Percentiles rank a stretch among this genome's conserved stretches.
phyloP scores from a whole-genome alignment of 2,797 vertebrate genomes.

The Coregonus suidteri region DNA sequence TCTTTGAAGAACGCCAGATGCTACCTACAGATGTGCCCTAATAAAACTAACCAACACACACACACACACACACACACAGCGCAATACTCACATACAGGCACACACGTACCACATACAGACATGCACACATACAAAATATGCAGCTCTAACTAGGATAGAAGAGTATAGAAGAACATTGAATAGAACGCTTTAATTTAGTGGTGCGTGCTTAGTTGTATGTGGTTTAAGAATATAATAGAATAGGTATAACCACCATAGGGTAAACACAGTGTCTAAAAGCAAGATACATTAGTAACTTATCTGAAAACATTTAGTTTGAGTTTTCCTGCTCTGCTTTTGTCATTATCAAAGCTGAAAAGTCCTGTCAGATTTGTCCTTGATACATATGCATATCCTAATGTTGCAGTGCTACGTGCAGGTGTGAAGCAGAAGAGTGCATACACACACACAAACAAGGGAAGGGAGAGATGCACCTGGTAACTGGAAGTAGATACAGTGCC shows the following conservation, averaged over 20 bases:
- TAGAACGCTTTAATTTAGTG: no score
- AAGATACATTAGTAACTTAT: neutral
- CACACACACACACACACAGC: constrained; percentile 17
- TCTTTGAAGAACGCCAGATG: constrained; percentile 32
- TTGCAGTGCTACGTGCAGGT: constrained; percentile 3
- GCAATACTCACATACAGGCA: constrained; percentile 10
- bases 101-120: neutral
- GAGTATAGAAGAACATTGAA: no score
- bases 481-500: neutral
- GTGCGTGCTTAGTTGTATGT: no score
- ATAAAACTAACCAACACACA: constrained; percentile 6
- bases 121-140: neutral
- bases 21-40: constrained; percentile 18
- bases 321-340: neutral
- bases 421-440: neutral
- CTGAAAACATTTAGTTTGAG: neutral
- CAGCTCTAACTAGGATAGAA: neutral
- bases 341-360: neutral
- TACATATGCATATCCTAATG: constrained; percentile 3
- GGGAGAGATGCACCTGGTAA: neutral
- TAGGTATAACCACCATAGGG: neutral
- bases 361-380: neutral
- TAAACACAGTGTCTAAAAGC: neutral
- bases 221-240: no score
- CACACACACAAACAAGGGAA: neutral